Evolutionary conservation across 2,888 invertebrate species (phyloP).

Genomic region (Clepsis dumicolana): DNA sequence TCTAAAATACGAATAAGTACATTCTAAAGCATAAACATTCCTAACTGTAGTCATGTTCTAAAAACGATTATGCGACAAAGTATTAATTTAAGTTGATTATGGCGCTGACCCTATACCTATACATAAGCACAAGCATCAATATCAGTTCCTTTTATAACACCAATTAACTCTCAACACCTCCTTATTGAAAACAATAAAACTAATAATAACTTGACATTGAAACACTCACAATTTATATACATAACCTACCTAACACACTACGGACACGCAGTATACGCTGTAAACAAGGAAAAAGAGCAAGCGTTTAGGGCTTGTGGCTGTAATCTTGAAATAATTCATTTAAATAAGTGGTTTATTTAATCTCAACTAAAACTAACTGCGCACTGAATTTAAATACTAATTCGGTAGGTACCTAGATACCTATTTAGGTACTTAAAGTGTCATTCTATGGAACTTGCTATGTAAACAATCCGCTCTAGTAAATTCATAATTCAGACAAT

Average conservation of each 20-base stretch:
- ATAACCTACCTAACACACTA: background rate
- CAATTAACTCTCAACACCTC: constrained; percentile 1
- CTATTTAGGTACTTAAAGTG: too few relatives aligned
- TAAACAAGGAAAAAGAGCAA: constrained; percentile 19
- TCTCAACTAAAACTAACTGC: too few relatives aligned
- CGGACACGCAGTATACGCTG: background rate
- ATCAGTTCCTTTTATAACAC: background rate
- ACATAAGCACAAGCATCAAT: background rate
- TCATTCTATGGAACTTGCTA: too few relatives aligned
- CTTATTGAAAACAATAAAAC: constrained; percentile 1
- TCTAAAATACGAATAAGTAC: too few relatives aligned
- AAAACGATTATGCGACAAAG: background rate
- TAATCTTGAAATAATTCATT: background rate
- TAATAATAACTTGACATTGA: constrained; percentile 37
- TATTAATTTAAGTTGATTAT: background rate
- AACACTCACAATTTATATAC: background rate
- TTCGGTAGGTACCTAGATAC: too few relatives aligned
- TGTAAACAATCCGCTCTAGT: too few relatives aligned
- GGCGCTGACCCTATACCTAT: background rate
- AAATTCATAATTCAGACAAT: too few relatives aligned
- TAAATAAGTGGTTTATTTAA: background rate
- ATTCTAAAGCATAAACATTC: background rate
- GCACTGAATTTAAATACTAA: too few relatives aligned
- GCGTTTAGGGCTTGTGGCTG: background rate
- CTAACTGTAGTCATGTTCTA: background rate